A percentile compares a stretch with the other conserved stretches of the same genome.
Conservation (phyloP, 2,888 invertebrate species). For the Agonopterix subpropinquella region DNA sequence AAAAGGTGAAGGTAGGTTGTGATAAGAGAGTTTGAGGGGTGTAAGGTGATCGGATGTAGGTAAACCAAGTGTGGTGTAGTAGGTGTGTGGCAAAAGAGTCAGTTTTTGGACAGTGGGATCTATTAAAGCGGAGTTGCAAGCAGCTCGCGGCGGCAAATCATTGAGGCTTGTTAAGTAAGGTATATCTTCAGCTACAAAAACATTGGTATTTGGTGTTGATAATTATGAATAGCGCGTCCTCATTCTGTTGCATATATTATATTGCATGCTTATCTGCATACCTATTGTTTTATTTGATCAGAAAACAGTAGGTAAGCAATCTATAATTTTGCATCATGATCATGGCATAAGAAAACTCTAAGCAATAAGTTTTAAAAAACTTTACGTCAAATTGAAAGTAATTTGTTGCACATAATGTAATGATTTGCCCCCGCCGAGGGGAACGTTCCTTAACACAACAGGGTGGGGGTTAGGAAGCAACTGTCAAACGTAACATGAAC, state of each 20-base stretch:
- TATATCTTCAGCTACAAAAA: too few relatives aligned
- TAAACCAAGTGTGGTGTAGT: conserved; percentile 20
- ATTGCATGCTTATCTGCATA: too few relatives aligned
- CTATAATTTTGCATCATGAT: too few relatives aligned
- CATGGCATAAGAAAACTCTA: too few relatives aligned
- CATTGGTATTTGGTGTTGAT: too few relatives aligned
- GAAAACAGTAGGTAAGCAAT: too few relatives aligned
- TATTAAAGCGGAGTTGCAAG: conserved; percentile 31
- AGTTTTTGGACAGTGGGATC: conserved; percentile 8
- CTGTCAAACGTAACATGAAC: conserved; percentile 45
- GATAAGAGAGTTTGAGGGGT: conserved; percentile 11
- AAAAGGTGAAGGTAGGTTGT: conserved; percentile 3
- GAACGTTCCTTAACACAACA: conserved; percentile 31
- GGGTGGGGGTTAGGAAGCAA: conserved; percentile 39
- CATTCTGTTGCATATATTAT: too few relatives aligned
- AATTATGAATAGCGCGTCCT: too few relatives aligned
- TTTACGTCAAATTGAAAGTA: too few relatives aligned
- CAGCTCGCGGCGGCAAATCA: conserved; percentile 32
- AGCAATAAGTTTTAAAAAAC: too few relatives aligned
- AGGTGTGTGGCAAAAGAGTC: not conserved
- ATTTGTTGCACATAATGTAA: conserved; percentile 16
- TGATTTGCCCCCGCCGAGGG: conserved; percentile 41
- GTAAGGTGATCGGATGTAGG: conserved; percentile 18
- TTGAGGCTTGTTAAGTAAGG: conserved; percentile 1
- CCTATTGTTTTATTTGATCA: too few relatives aligned